Percentiles rank a stretch among this genome's conserved stretches.
Conservation (phyloP, 2,797 vertebrate species). For the Odontamblyopus lacepedii region DNA sequence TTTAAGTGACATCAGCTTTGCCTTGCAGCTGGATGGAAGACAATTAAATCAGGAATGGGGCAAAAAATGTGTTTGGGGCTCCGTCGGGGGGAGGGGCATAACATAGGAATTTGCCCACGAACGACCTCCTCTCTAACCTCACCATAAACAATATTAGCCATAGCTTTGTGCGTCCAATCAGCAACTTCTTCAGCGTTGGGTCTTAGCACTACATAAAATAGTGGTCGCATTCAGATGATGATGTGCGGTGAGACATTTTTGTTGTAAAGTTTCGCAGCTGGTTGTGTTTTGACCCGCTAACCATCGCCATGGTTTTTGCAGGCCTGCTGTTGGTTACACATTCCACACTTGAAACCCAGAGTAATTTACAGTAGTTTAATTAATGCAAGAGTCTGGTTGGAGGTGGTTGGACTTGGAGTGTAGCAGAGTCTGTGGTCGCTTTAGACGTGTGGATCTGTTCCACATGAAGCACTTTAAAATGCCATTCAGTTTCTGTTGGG, state of each 20-base stretch:
- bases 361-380: constrained; percentile 62
- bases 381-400: constrained; percentile 48
- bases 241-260: constrained; percentile 44
- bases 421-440: constrained; percentile 38
- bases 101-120: constrained; percentile 59
- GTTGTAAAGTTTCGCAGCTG: constrained; percentile 49
- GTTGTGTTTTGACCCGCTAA: constrained; percentile 36
- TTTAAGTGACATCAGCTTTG: constrained; percentile 73
- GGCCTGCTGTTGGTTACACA: constrained; percentile 50
- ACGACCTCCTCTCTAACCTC: constrained; percentile 62
- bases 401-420: constrained; percentile 47
- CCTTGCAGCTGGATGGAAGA: constrained; percentile 71
- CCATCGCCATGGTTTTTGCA: constrained; percentile 18
- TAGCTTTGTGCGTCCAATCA: constrained; percentile 47
- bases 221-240: constrained; percentile 52
- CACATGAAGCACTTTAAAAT: neutral
- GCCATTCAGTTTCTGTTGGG: neutral
- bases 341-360: constrained; percentile 47
- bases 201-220: constrained; percentile 59
- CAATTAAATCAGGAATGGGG: constrained; percentile 63
- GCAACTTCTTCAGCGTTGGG: constrained; percentile 57
- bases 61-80: constrained; percentile 44
- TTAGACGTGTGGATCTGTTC: constrained; percentile 29
- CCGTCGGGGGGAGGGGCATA: constrained; percentile 15
- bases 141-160: constrained; percentile 53